Conservation (phyloP, 2,797 vertebrate species). For the Typhlichthys eigenmanni region DNA sequence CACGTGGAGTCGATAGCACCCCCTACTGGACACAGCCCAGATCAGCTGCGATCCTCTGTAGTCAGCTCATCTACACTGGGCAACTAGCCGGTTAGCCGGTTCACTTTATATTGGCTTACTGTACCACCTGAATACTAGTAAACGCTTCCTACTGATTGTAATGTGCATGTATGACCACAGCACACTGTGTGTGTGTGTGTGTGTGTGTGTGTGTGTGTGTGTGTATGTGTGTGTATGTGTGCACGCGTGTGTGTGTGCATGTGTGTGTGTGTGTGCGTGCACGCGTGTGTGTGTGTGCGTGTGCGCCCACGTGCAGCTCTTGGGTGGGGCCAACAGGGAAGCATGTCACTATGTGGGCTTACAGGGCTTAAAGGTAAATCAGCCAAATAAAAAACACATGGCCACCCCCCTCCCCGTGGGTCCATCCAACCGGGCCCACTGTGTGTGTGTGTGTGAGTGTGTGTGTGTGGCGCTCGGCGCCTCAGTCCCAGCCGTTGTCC, state of each 20-base stretch:
- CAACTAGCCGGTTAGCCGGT: constrained; percentile 18
- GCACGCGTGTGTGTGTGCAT: constrained; percentile 4
- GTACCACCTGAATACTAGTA: constrained; percentile 13
- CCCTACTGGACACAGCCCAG: constrained; percentile 59
- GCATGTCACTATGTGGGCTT: constrained; percentile 53
- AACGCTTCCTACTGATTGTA: constrained; percentile 1
- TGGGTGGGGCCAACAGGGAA: constrained; percentile 36
- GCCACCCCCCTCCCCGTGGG: constrained; percentile 59
- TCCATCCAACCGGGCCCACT: constrained; percentile 20
- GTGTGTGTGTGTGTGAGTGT: constrained; percentile 37
- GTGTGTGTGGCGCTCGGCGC: constrained; percentile 34
- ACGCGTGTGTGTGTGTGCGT: constrained; percentile 10
- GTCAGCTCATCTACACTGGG: constrained; percentile 56
- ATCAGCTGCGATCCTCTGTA: constrained; percentile 70
- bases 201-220: constrained; percentile 26
- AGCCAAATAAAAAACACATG: constrained; percentile 79
- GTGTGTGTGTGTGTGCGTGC: constrained; percentile 9
- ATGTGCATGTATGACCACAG: neutral
- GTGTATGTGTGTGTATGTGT: constrained; percentile 11
- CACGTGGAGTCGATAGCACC: constrained; percentile 19
- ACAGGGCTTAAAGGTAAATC: constrained; percentile 77
- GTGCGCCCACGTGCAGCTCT: constrained; percentile 20
- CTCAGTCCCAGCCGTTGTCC: constrained; percentile 99
- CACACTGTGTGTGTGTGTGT: constrained; percentile 10
- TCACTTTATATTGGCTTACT: constrained; percentile 29